phyloP scores from a whole-genome alignment of 2,113 vertebrate genomes.

The Sebastes schlegelii region DNA sequence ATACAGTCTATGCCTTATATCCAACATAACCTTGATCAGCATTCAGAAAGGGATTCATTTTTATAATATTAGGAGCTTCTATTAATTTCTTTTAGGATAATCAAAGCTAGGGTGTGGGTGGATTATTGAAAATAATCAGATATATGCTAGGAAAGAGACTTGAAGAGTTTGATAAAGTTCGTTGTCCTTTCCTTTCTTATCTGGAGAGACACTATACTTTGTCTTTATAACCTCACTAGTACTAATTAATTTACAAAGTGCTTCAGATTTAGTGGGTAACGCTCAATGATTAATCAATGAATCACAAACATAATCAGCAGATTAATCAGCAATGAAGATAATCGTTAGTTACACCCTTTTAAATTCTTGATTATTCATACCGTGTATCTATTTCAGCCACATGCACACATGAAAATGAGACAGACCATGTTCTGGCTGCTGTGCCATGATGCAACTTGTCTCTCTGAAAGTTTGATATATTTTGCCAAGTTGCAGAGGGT shows the following conservation, averaged over 20 bases:
- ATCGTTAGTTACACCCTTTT: neutral
- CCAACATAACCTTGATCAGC: neutral
- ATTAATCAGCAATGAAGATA: neutral
- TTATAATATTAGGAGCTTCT: neutral
- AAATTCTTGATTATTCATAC: neutral
- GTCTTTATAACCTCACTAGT: neutral
- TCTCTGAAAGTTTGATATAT: neutral
- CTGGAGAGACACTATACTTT: neutral
- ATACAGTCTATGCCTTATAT: neutral
- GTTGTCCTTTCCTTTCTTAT: too few relatives aligned
- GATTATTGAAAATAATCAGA: too few relatives aligned
- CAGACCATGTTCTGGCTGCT: neutral
- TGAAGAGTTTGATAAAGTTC: too few relatives aligned
- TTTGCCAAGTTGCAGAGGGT: neutral
- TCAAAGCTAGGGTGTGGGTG: too few relatives aligned
- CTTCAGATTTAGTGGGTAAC: neutral
- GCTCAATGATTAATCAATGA: neutral
- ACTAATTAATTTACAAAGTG: neutral
- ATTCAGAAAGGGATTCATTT: neutral
- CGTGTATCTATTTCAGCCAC: neutral
- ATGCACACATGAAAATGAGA: neutral
- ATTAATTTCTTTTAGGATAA: neutral
- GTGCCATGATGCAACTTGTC: neutral
- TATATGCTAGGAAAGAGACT: too few relatives aligned
- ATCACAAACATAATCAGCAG: too few relatives aligned